Base-by-base conservation (phyloP, 2,888 invertebrate species). In the Reticulitermes lucifugus region DNA sequence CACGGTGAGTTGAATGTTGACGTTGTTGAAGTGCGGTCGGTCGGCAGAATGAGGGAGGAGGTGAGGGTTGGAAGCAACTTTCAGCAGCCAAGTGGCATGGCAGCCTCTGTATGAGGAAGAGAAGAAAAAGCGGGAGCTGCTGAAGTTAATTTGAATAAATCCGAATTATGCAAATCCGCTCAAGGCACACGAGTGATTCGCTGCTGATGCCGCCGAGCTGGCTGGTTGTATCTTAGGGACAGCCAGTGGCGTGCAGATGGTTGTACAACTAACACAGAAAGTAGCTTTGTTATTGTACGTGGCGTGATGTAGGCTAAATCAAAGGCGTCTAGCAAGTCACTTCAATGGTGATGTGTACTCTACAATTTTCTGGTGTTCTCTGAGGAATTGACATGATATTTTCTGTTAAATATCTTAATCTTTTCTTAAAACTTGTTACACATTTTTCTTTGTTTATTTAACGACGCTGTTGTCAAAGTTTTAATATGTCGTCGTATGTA, bases 121-220 rank as follows among this genome's bases (percentile, higher is more conserved):
- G 21, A 6, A n/a, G 41, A 51, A 77, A 46, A 77, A 43, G 22
- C 22, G 9, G 6, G 73, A 6, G 14, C 14, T 41, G 41, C 77
- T 46, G 22, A 77, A 77, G 77, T 77, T 77, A 77, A 77, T 77
- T 77, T 77, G 77, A 77, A 77, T 77, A 77, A 77, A 77, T 77
- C 77, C 77, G 77, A 77, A 77, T 77, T 77, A 77, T 77, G 77
- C 51, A 77, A 77, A 77, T 77, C 46, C 77, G 35, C 51, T 77
- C 77, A 77, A 73, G 73, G 77, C 77, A 46, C 77, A 46, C 77
- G 77, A 73, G 73, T 73, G 73, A 73, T 73, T 77, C 46, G 6
- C 77, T 77, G 4, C 65, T 65, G n/a, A n/a, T 25, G 65, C n/a
- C 65, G 73, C 73, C 41, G 41, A 73, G 73, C 41, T 41, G 18